These are phyloP conservation scores for Thymelicus lineola DNA, from an alignment of 2,888 invertebrate genomes.

Conservation along the genomic window DNA sequence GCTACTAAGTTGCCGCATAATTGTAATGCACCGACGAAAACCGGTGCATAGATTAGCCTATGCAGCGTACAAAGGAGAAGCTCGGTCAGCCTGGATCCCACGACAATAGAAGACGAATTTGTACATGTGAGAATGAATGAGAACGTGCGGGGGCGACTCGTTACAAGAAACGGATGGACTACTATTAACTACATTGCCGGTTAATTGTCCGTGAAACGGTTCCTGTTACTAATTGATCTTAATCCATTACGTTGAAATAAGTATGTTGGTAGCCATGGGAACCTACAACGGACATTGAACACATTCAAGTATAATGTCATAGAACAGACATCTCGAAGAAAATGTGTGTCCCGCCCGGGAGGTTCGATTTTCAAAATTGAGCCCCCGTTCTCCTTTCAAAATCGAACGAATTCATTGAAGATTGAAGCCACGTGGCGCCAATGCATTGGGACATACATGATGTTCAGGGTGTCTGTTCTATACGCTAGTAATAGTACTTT, in stretches of 20 bases:
- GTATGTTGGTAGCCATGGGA: slow-evolving; percentile 30
- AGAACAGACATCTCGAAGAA: too few species aligned
- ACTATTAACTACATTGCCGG: slow-evolving; percentile 45
- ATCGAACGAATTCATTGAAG: too few species aligned
- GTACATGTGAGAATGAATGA: slow-evolving; percentile 57
- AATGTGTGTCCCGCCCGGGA: too few species aligned
- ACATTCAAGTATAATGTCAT: too few species aligned
- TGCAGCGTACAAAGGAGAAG: slow-evolving; percentile 46
- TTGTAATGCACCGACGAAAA: slow-evolving; percentile 54
- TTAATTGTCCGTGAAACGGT: slow-evolving; percentile 59
- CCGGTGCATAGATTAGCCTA: slow-evolving; percentile 42
- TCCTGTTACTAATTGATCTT: slow-evolving; percentile 63
- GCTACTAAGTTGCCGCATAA: slow-evolving; percentile 64
- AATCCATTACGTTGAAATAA: slow-evolving; percentile 52
- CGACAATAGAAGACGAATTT: slow-evolving; percentile 50
- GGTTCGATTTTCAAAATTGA: too few species aligned
- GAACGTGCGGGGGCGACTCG: slow-evolving; percentile 64
- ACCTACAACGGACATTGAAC: not conserved
- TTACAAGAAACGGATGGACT: slow-evolving; percentile 40
- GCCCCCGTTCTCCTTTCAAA: too few species aligned
- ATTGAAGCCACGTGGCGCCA: too few species aligned
- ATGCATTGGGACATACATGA: too few species aligned
- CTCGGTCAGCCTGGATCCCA: slow-evolving; percentile 7
- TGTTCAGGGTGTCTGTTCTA: too few species aligned
- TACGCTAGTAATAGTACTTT: too few species aligned